These are phyloP conservation scores for Scelioninae gen. 1 DNA, from an alignment of 2,888 invertebrate species.

Conservation along the genomic window DNA sequence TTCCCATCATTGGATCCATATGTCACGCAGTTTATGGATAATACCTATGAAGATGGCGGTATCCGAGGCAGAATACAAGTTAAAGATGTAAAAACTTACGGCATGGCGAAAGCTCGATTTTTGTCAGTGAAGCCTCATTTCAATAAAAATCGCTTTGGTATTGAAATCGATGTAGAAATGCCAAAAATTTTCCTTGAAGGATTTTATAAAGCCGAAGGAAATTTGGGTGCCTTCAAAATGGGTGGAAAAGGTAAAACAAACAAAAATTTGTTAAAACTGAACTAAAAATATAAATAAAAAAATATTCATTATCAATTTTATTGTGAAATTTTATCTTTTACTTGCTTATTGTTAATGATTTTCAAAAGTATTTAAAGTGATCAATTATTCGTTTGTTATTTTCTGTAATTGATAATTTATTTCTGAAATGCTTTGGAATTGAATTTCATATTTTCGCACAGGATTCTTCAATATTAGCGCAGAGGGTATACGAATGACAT, in stretches of 20 bases:
- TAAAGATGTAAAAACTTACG: conserved; percentile 86
- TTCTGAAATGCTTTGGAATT: neutral
- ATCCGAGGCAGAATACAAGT: conserved; percentile 85
- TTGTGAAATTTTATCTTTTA: too few species aligned
- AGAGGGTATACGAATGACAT: conserved; percentile 77
- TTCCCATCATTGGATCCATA: conserved; percentile 86
- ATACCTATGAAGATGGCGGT: conserved; percentile 82
- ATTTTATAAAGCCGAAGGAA: conserved; percentile 87
- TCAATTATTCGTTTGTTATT: too few species aligned
- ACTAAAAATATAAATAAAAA: too few species aligned
- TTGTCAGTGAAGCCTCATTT: conserved; percentile 86
- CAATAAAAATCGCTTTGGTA: conserved; percentile 86
- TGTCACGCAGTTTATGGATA: conserved; percentile 83
- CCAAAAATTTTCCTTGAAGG: conserved; percentile 86
- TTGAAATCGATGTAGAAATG: conserved; percentile 87
- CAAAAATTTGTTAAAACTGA: too few species aligned
- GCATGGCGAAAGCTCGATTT: conserved; percentile 86
- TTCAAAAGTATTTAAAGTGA: too few species aligned
- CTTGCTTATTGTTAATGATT: too few species aligned
- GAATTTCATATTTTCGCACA: conserved; percentile 45
- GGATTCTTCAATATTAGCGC: conserved; percentile 81
- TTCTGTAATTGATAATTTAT: too few species aligned
- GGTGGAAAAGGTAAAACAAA: conserved; percentile 87
- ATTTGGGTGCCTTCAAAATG: conserved; percentile 87
- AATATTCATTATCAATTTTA: too few species aligned